Evolutionary conservation across 2,113 vertebrate species (phyloP).

Genomic region (Callocephalon fimbriatum): DNA sequence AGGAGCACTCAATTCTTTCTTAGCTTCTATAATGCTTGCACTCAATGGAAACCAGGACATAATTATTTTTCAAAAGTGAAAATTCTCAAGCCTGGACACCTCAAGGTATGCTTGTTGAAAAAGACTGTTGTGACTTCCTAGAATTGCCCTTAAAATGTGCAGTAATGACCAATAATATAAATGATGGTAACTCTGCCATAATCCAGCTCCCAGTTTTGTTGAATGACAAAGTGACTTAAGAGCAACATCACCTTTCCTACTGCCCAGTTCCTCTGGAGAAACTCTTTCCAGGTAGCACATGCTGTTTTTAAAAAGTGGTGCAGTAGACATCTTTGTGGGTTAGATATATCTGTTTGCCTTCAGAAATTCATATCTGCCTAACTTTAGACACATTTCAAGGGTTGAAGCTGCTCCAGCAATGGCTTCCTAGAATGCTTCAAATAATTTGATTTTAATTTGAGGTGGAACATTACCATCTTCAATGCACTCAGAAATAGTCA

Average conservation of each 20-base stretch:
- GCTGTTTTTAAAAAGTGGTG: not conserved
- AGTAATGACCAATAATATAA: not conserved
- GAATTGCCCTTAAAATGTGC: not conserved
- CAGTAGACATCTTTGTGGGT: not conserved
- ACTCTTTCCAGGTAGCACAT: not conserved
- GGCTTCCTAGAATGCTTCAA: constrained; percentile 35
- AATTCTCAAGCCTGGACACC: not conserved
- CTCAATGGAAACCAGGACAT: not conserved
- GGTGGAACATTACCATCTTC: constrained; percentile 13
- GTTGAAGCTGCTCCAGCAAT: constrained; percentile 18
- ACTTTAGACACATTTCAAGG: not conserved
- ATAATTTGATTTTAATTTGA: constrained; percentile 45
- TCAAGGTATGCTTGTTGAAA: not conserved
- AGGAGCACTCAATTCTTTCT: not conserved
- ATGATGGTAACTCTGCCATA: not conserved
- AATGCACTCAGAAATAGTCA: not conserved
- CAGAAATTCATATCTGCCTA: not conserved
- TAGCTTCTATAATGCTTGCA: not conserved
- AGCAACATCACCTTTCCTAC: not conserved
- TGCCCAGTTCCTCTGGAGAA: not conserved
- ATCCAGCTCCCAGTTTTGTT: not conserved
- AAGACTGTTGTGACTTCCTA: not conserved
- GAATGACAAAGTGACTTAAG: not conserved
- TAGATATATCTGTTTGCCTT: not conserved
- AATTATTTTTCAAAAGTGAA: not conserved